These are phyloP conservation scores for Pseudococcus longispinus DNA, from an alignment of 2,888 invertebrate genomes.

Conservation along the genomic window DNA sequence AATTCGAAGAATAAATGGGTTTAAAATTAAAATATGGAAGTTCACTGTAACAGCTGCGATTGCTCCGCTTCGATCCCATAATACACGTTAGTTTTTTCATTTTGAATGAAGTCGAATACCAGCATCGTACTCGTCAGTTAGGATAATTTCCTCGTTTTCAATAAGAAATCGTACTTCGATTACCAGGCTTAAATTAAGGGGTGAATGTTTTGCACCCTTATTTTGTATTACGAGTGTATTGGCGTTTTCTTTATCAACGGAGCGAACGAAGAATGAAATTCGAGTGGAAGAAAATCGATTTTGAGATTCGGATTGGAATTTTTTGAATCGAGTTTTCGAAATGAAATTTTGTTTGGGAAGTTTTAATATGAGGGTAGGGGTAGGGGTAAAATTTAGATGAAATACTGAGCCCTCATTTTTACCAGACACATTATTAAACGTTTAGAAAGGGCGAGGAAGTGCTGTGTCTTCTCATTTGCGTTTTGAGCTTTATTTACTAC, in stretches of 20 bases:
- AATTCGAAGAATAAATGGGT: neutral
- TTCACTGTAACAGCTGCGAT: constrained; percentile 16
- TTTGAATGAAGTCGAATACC: neutral
- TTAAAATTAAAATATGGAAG: constrained; percentile 26
- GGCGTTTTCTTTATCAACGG: neutral
- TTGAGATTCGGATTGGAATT: neutral
- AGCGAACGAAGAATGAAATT: neutral
- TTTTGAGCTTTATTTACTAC: no score
- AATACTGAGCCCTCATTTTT: no score
- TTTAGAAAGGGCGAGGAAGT: no score
- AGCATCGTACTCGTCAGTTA: neutral
- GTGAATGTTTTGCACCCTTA: neutral
- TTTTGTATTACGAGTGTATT: neutral
- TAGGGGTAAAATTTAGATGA: no score
- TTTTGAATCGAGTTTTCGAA: neutral
- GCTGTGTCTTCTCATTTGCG: no score
- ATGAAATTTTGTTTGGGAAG: no score
- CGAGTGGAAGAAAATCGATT: neutral
- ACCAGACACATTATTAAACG: neutral
- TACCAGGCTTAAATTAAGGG: neutral
- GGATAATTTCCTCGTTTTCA: neutral
- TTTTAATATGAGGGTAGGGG: no score
- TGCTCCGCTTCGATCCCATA: neutral
- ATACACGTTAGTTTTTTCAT: neutral
- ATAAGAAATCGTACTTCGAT: neutral